Evolutionary conservation across 2,797 vertebrate genomes (phyloP).

Genomic region (Myripristis murdjan): DNA sequence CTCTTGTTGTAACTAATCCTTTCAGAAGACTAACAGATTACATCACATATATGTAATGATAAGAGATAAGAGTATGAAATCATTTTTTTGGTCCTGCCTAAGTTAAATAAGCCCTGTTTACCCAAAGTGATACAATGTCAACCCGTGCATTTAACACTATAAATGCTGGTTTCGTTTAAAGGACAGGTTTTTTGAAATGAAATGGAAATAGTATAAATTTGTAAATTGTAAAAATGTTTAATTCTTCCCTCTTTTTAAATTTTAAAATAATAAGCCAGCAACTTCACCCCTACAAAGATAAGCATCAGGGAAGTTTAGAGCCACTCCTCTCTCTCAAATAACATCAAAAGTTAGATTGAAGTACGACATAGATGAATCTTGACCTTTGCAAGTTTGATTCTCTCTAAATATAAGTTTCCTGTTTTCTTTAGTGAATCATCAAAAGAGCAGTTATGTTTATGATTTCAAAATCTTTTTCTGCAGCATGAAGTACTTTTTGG

Average conservation of each 20-base stretch:
- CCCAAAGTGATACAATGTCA: background rate
- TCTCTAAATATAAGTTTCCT: background rate
- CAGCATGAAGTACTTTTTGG: background rate
- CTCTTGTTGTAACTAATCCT: background rate
- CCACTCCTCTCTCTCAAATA: conserved; percentile 31
- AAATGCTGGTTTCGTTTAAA: background rate
- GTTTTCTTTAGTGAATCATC: background rate
- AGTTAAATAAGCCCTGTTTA: background rate
- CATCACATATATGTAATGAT: background rate
- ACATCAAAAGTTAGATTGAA: background rate
- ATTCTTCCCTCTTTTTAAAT: background rate
- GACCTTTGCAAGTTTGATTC: background rate
- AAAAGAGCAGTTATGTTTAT: background rate
- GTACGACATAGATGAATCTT: background rate
- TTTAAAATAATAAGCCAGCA: background rate
- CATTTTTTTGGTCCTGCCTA: background rate
- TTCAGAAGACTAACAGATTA: background rate
- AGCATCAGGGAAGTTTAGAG: conserved; percentile 38
- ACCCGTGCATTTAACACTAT: background rate
- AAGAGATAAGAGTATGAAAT: background rate
- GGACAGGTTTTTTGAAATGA: background rate
- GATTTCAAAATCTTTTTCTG: background rate
- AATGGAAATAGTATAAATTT: background rate
- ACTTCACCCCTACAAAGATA: conserved; percentile 21
- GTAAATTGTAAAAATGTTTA: background rate